phyloP scores from a whole-genome alignment of 35 echinoderm and acorn worm species.

The Eucidaris tribuloides region DNA sequence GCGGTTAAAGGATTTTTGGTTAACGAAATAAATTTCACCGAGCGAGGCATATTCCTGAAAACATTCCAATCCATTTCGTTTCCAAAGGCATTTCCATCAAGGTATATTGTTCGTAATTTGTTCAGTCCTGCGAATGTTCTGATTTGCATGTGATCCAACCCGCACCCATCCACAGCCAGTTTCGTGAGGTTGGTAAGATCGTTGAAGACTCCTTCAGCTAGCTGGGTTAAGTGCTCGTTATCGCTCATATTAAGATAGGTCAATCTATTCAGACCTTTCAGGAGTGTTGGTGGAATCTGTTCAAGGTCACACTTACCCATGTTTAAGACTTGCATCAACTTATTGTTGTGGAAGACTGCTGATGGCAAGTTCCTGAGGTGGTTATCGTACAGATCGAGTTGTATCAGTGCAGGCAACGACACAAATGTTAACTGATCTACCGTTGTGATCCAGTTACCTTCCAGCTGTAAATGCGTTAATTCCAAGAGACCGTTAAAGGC shows the following conservation, averaged over 20 bases:
- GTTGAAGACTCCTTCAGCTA: conserved; percentile 32
- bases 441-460: conserved; percentile 28
- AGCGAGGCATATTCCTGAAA: conserved; percentile 8
- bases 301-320: conserved; percentile 40
- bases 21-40: conserved; percentile 24
- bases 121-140: conserved; percentile 34
- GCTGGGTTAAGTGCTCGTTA: conserved; percentile 33
- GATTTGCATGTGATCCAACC: conserved; percentile 21
- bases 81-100: conserved; percentile 33
- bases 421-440: conserved; percentile 34
- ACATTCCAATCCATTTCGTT: conserved; percentile 28
- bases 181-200: conserved; percentile 26
- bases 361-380: conserved; percentile 15
- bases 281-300: neutral
- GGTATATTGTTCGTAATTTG: conserved; percentile 10
- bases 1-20: conserved; percentile 30
- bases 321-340: conserved; percentile 26
- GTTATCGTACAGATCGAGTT: conserved; percentile 43
- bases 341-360: conserved; percentile 18
- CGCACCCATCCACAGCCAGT: conserved; percentile 22
- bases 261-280: conserved; percentile 36
- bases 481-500: conserved; percentile 29
- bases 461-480: conserved; percentile 29
- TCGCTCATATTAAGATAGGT: conserved; percentile 39
- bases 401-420: neutral